These are phyloP conservation scores for Globodera ellingtonae DNA, from an alignment of 1,140 invertebrate genomes.

Conservation along the genomic window DNA sequence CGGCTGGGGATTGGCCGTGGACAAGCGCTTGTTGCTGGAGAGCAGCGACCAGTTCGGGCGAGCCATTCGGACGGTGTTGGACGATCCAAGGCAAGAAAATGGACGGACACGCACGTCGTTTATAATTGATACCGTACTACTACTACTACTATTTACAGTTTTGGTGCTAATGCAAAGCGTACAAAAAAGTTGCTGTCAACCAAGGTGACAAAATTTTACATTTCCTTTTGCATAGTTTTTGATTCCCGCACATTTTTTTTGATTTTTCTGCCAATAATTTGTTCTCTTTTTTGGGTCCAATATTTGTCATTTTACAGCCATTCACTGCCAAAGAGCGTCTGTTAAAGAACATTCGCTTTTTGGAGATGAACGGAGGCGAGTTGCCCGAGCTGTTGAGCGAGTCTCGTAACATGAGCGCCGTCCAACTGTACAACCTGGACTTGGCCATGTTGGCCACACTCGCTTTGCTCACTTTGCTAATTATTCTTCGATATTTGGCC, in stretches of 20 bases:
- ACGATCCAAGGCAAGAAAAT: slow-evolving; percentile 14
- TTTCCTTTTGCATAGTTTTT: background rate
- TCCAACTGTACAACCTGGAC: slow-evolving; percentile 33
- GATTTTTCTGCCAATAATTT: no score
- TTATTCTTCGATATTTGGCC: slow-evolving; percentile 5
- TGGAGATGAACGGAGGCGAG: slow-evolving; percentile 29
- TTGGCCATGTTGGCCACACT: slow-evolving; percentile 1
- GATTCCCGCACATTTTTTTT: background rate
- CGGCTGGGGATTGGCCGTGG: slow-evolving; percentile 31
- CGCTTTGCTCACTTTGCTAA: background rate
- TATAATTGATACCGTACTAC: background rate
- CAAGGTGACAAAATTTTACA: background rate
- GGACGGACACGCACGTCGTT: background rate
- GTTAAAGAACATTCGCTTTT: slow-evolving; percentile 34
- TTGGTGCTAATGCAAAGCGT: slow-evolving; percentile 25
- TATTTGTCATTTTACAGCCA: slow-evolving; percentile 16
- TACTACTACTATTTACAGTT: background rate
- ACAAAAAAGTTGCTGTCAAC: slow-evolving; percentile 13
- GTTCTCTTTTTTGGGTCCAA: no score
- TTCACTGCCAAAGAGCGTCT: slow-evolving; percentile 34
- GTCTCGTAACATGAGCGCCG: slow-evolving; percentile 24
- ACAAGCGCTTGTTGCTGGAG: slow-evolving; percentile 26
- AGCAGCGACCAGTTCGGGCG: slow-evolving; percentile 10
- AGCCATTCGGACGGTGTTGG: slow-evolving; percentile 7
- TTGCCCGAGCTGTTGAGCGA: slow-evolving; percentile 32